phyloP scores from a whole-genome alignment of 2,797 vertebrate species.

The Pithecia hirsuta region DNA sequence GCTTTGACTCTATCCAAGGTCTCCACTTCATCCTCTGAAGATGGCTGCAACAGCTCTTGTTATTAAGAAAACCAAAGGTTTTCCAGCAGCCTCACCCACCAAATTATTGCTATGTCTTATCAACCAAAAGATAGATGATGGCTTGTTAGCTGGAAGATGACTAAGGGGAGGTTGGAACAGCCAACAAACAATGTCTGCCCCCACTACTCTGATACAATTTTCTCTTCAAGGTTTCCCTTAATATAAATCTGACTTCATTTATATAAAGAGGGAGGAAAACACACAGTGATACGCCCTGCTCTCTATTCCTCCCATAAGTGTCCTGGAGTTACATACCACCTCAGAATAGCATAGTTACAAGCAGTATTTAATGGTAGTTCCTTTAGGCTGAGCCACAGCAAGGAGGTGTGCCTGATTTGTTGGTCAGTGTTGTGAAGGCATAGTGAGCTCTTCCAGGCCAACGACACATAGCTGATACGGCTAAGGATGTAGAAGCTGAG shows the following conservation, averaged over 20 bases:
- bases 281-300: not conserved
- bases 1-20: not conserved
- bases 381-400: not conserved
- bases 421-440: not conserved
- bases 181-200: not conserved
- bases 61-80: not conserved
- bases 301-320: not conserved
- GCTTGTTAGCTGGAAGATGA: not conserved
- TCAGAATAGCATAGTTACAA: not conserved
- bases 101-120: not conserved
- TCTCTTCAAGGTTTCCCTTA: not conserved
- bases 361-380: not conserved
- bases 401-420: not conserved
- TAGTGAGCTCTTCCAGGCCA: slow-evolving; percentile 17
- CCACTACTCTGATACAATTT: not conserved
- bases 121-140: not conserved
- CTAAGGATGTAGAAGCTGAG: not conserved
- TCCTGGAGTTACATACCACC: not conserved
- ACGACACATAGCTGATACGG: not conserved
- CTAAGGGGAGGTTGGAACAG: not conserved
- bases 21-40: not conserved
- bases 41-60: not conserved
- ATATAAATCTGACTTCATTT: not conserved
- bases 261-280: not conserved
- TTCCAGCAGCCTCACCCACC: not conserved